A percentile compares a stretch with the other conserved stretches of the same genome.
Conservation (phyloP, 2,113 vertebrate genomes). For the Vombatus ursinus region DNA sequence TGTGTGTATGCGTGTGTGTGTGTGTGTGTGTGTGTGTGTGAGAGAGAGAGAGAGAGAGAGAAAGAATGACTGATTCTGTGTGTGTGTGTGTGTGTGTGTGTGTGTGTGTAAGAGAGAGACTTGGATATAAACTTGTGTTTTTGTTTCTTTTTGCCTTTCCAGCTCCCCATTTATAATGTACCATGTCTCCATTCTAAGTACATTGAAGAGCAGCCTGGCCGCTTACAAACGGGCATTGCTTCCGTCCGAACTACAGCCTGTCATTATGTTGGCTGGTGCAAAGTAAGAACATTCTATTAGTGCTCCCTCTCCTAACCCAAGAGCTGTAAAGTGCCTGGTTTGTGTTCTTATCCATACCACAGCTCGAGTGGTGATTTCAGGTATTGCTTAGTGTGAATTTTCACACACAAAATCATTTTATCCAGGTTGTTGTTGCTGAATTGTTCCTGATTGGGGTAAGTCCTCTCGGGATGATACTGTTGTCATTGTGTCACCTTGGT, state of each 20-base stretch:
- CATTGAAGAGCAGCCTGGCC: constrained; percentile 86
- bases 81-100: background rate
- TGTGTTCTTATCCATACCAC: background rate
- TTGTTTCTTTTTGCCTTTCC: constrained; percentile 48
- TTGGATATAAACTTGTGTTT: constrained; percentile 22
- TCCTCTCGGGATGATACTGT: background rate
- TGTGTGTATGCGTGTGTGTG: too few relatives aligned
- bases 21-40: too few relatives aligned
- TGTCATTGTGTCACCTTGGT: constrained; percentile 29
- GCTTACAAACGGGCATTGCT: constrained; percentile 83
- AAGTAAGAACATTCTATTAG: constrained; percentile 83
- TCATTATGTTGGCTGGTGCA: constrained; percentile 81
- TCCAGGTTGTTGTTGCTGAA: constrained; percentile 21
- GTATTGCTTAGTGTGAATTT: background rate
- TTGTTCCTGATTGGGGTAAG: constrained; percentile 37
- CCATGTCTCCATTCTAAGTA: constrained; percentile 78
- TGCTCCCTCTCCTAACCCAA: background rate
- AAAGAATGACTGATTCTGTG: too few relatives aligned
- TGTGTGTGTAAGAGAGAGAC: background rate
- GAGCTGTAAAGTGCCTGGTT: constrained; percentile 27
- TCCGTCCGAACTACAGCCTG: constrained; percentile 74
- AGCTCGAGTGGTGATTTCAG: background rate
- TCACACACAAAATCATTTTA: background rate
- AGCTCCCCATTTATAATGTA: constrained; percentile 90
- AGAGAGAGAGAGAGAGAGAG: too few relatives aligned